phyloP scores from a whole-genome alignment of 1,140 invertebrate species.

The Coptotermes formosanus region DNA sequence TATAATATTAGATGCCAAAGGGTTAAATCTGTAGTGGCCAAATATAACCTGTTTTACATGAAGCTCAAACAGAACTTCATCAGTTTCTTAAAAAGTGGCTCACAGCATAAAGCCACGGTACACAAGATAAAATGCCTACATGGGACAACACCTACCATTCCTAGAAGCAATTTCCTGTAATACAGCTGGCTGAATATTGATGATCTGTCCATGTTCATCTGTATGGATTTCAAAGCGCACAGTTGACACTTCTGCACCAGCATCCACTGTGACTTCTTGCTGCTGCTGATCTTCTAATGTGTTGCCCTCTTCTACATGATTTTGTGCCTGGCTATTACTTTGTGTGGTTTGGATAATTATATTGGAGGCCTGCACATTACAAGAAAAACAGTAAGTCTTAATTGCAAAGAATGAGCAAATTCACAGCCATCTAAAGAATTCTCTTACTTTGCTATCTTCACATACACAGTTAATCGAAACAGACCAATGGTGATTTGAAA shows the following conservation, averaged over 20 bases:
- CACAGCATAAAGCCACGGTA: too few relatives aligned
- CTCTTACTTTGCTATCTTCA: too few relatives aligned
- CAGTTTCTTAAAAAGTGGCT: too few relatives aligned
- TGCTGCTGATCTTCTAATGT: neutral
- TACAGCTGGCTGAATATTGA: neutral
- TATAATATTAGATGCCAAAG: neutral
- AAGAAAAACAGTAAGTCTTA: neutral
- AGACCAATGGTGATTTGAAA: too few relatives aligned
- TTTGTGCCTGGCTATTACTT: neutral
- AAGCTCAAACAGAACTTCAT: too few relatives aligned
- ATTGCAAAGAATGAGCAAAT: neutral
- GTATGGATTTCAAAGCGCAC: slow-evolving; percentile 21
- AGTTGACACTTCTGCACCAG: neutral
- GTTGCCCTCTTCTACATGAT: neutral
- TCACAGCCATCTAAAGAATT: neutral
- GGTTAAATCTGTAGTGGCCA: too few relatives aligned
- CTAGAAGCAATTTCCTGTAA: neutral
- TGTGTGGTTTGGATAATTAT: slow-evolving; percentile 20
- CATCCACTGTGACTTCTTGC: neutral
- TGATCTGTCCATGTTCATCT: slow-evolving; percentile 23
- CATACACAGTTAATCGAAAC: too few relatives aligned
- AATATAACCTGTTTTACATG: too few relatives aligned
- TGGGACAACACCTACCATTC: neutral
- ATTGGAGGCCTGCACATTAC: neutral
- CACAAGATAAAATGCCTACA: too few relatives aligned